Evolutionary conservation across 2,888 invertebrate species (phyloP).

Genomic region (Frankliniella intonsa): DNA sequence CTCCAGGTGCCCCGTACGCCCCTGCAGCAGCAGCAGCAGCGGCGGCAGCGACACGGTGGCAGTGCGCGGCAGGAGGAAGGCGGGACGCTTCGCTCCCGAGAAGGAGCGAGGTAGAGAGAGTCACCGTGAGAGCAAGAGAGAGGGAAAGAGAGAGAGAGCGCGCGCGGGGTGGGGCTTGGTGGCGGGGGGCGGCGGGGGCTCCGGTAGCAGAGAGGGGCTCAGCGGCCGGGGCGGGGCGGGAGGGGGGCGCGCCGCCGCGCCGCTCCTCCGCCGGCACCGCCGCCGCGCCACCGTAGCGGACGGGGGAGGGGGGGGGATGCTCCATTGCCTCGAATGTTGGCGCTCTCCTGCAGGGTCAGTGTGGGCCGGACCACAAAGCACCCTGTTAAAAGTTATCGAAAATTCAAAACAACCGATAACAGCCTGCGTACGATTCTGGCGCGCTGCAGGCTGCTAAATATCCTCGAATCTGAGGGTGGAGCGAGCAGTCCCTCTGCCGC

Average conservation of each 20-base stretch:
- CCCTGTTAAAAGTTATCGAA: too few relatives aligned
- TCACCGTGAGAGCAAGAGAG: background rate
- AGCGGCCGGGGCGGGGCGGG: too few relatives aligned
- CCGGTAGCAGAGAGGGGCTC: background rate
- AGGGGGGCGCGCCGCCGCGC: too few relatives aligned
- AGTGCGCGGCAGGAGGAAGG: background rate
- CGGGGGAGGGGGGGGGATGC: background rate
- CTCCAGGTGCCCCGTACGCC: background rate
- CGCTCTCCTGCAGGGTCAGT: background rate
- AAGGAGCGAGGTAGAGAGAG: background rate
- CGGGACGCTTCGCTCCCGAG: background rate
- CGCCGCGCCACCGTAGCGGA: background rate
- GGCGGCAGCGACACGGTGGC: background rate
- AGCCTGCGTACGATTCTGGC: background rate
- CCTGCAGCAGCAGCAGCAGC: constrained; percentile 4
- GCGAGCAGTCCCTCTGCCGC: constrained; percentile 36
- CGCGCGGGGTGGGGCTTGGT: background rate
- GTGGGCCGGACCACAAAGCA: background rate
- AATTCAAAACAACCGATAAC: background rate
- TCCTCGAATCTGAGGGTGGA: background rate
- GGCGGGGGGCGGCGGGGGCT: background rate
- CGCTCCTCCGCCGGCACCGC: background rate
- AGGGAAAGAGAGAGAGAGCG: background rate
- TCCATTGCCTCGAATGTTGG: background rate
- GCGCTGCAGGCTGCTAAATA: background rate